Percentiles rank a stretch among this genome's conserved stretches.
Conservation (phyloP, 1,140 invertebrate species). For the Cardiocondyla obscurior region DNA sequence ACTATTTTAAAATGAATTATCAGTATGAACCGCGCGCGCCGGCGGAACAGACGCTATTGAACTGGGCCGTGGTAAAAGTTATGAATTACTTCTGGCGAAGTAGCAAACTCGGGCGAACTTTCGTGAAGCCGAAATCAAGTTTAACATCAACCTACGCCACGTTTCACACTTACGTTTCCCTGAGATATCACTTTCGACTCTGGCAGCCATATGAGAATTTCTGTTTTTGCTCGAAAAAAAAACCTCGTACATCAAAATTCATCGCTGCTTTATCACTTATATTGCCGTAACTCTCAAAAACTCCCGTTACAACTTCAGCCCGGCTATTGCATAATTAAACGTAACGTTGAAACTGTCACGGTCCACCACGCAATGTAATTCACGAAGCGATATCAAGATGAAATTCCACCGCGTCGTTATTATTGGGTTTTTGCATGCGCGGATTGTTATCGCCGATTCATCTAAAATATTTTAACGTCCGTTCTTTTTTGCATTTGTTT, state of each 20-base stretch:
- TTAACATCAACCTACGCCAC: conserved; percentile 52
- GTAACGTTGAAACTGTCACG: not conserved
- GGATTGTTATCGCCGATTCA: conserved; percentile 24
- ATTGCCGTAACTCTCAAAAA: conserved; percentile 17
- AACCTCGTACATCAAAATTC: conserved; percentile 51
- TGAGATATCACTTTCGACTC: conserved; percentile 39
- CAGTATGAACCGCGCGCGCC: conserved; percentile 51
- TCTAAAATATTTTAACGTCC: conserved; percentile 8
- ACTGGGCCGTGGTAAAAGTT: conserved; percentile 50
- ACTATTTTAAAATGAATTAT: conserved; percentile 56
- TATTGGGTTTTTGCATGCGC: not conserved
- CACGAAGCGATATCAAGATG: not conserved
- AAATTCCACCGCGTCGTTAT: conserved; percentile 1
- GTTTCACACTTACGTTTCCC: conserved; percentile 32
- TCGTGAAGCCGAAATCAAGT: conserved; percentile 48
- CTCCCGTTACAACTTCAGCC: not conserved
- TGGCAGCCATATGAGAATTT: conserved; percentile 36
- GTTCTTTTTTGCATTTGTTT: conserved; percentile 24
- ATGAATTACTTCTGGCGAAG: conserved; percentile 51
- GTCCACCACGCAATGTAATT: not conserved
- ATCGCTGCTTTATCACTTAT: conserved; percentile 23
- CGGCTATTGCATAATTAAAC: conserved; percentile 40
- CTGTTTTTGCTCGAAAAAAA: conserved; percentile 26
- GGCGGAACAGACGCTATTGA: conserved; percentile 43
- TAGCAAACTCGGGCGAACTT: conserved; percentile 50